A percentile compares a stretch with the other conserved stretches of the same genome.
Conservation (phyloP, 2,888 invertebrate genomes). For the Sceliomorpha sp. region DNA sequence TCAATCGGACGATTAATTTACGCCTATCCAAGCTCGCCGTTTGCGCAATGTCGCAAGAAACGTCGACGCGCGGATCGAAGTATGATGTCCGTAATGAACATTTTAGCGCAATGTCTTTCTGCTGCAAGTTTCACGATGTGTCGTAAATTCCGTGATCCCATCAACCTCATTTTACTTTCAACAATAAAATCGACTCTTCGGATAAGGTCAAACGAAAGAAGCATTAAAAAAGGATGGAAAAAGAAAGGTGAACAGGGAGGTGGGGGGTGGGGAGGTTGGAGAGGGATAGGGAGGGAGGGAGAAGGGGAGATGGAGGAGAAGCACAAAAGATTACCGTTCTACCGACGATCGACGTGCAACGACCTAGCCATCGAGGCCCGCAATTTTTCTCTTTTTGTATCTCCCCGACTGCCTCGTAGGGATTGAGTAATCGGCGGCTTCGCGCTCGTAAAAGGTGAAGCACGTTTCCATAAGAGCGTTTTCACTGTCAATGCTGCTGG, state of each 20-base stretch:
- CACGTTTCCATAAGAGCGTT: slow-evolving; percentile 62
- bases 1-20: background rate
- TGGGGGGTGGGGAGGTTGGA: slow-evolving; percentile 4
- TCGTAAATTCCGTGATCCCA: slow-evolving; percentile 41
- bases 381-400: slow-evolving; percentile 40
- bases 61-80: slow-evolving; percentile 7
- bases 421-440: slow-evolving; percentile 61
- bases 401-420: slow-evolving; percentile 35
- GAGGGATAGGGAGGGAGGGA: background rate
- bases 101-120: slow-evolving; percentile 34
- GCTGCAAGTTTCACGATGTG: slow-evolving; percentile 30
- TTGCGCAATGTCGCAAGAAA: background rate
- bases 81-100: slow-evolving; percentile 14
- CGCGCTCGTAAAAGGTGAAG: slow-evolving; percentile 62
- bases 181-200: slow-evolving; percentile 47
- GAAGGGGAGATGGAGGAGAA: slow-evolving; percentile 10
- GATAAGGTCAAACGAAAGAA: slow-evolving; percentile 37
- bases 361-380: slow-evolving; percentile 49
- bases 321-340: slow-evolving; percentile 29
- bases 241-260: background rate
- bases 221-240: slow-evolving; percentile 17
- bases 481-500: slow-evolving; percentile 62
- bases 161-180: slow-evolving; percentile 46
- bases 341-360: slow-evolving; percentile 41
- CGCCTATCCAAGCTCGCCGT: too few relatives aligned